Conservation (phyloP, 2,888 invertebrate species). For the Nomada goodeniana region DNA sequence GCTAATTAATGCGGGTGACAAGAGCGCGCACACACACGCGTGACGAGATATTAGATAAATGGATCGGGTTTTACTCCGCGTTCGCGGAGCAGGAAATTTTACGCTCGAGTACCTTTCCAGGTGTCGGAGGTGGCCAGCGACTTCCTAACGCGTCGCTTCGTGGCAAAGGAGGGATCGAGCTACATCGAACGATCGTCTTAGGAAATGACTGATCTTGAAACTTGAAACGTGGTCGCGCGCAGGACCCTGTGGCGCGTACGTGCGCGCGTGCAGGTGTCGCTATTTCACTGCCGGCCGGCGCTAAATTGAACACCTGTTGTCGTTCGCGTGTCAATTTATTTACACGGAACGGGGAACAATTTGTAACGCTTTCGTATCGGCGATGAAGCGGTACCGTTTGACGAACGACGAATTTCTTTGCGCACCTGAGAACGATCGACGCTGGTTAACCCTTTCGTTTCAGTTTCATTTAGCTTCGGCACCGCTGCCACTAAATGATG, state of each 20-base stretch:
- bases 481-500: too few species aligned
- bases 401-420: conserved; percentile 34
- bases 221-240: conserved; percentile 4
- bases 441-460: too few species aligned
- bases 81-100: conserved; percentile 61
- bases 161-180: conserved; percentile 6
- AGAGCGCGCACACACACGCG: conserved; percentile 59
- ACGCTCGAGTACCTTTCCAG: conserved; percentile 58
- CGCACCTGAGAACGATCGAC: not conserved
- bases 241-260: not conserved
- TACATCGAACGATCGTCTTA: not conserved
- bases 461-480: too few species aligned
- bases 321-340: conserved; percentile 36
- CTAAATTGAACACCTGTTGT: conserved; percentile 28
- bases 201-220: conserved; percentile 22
- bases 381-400: not conserved
- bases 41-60: conserved; percentile 72
- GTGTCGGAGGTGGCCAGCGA: not conserved
- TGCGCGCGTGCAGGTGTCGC: not conserved
- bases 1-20: conserved; percentile 60
- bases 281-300: not conserved
- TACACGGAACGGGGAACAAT: conserved; percentile 9
- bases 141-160: conserved; percentile 2
- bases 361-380: conserved; percentile 6
- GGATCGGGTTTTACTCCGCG: conserved; percentile 40